Conservation (phyloP, 2,797 vertebrate genomes). For the Pempheris klunzingeri region DNA sequence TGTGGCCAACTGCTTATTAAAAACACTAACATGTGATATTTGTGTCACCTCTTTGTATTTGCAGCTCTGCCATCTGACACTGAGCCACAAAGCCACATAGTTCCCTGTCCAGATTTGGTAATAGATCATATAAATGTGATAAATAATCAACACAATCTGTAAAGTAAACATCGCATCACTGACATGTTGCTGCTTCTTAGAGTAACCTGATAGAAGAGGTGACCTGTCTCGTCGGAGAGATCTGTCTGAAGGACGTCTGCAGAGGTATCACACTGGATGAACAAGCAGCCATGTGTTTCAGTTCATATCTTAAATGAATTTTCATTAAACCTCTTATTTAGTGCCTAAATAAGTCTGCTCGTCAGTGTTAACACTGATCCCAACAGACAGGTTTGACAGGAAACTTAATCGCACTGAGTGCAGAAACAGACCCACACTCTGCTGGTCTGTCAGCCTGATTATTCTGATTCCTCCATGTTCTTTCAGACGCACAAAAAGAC, state of each 20-base stretch:
- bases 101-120: slow-evolving; percentile 41
- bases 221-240: slow-evolving; percentile 35
- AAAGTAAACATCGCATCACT: neutral
- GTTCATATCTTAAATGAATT: neutral
- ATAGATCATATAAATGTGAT: too few species aligned
- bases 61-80: slow-evolving; percentile 30
- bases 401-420: neutral
- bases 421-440: neutral
- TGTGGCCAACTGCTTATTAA: neutral
- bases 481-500: slow-evolving; percentile 39
- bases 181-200: slow-evolving; percentile 22
- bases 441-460: neutral
- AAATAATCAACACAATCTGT: neutral
- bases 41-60: slow-evolving; percentile 10
- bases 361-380: neutral
- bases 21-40: neutral
- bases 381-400: neutral
- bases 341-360: neutral
- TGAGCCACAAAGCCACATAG: neutral
- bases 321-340: neutral
- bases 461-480: neutral
- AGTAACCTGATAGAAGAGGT: slow-evolving; percentile 38
- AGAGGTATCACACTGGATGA: slow-evolving; percentile 37
- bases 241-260: slow-evolving; percentile 22
- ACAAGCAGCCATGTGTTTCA: neutral